Evolutionary conservation across 2,797 vertebrate genomes (phyloP).

Genomic region (Spondyliosoma cantharus): DNA sequence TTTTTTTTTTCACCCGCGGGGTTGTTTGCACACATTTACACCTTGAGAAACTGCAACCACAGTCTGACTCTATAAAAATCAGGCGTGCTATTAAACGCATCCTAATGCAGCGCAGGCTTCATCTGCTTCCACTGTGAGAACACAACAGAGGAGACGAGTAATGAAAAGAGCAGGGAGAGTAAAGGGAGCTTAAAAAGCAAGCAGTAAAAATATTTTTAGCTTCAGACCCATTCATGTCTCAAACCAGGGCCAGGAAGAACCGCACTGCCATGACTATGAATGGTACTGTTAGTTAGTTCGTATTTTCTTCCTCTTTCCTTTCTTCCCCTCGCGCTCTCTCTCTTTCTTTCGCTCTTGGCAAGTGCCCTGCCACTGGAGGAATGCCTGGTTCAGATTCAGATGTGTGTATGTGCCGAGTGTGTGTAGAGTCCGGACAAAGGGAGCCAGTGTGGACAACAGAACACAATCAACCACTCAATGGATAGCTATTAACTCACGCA

Average conservation of each 20-base stretch:
- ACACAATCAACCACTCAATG: conserved; percentile 80
- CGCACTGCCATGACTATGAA: conserved; percentile 78
- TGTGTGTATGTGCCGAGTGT: conserved; percentile 38
- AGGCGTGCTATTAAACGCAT: conserved; percentile 46
- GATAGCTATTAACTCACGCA: conserved; percentile 81
- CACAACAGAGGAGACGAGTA: conserved; percentile 40
- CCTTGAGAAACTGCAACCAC: conserved; percentile 34
- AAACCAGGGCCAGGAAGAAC: conserved; percentile 66
- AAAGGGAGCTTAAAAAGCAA: conserved; percentile 67
- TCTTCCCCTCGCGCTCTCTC: conserved; percentile 32
- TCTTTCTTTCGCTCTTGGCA: conserved; percentile 65
- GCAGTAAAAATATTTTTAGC: conserved; percentile 81
- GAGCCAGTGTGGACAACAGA: conserved; percentile 79
- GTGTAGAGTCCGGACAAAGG: conserved; percentile 77
- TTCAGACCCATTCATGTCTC: conserved; percentile 72
- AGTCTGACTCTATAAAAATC: conserved; percentile 41
- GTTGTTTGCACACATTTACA: conserved; percentile 51
- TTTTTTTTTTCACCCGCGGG: conserved; percentile 2
- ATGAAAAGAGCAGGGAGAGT: conserved; percentile 66
- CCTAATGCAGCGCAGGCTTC: conserved; percentile 46
- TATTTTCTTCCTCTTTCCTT: conserved; percentile 36
- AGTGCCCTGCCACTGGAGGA: conserved; percentile 74
- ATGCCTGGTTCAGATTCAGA: conserved; percentile 70
- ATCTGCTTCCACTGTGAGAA: conserved; percentile 38
- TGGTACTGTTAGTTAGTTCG: conserved; percentile 71